Evolutionary conservation across 2,113 vertebrate species (phyloP), one percentile per base, ranked within the genome.

Genomic region (Prunella fulvescens): DNA sequence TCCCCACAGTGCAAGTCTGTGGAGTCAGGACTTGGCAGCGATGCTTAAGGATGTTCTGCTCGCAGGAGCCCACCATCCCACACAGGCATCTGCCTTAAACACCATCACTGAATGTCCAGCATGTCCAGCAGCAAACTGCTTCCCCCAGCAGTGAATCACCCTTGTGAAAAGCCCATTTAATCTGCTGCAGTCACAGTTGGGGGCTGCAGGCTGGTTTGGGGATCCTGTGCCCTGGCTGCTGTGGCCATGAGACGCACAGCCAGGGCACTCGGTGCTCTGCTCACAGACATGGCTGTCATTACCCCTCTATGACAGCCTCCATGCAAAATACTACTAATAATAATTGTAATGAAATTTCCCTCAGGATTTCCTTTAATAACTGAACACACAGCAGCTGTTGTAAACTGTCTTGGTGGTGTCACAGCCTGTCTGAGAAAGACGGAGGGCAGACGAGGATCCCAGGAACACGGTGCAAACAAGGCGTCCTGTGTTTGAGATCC

Each of bases 391-490:
- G 66, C 54, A 80, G 87, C 66, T 15, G 17, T 86, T 95, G 95
- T 96, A 70, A 95, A 61, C 70, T 90, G 87, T 94, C 85, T 82
- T 12, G 48, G 87, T 82, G 53, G 53, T 95, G 77, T 69, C 91
- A 91, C 33, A 95, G 94, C 85, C 96, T 80, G 76, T 71, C 35
- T 31, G 64, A 57, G 93, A 65, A 86, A 12, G 14, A 7, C 4
- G 14, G 25, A 65, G 84, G 85, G 86, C 15, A 14, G 65, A 51
- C 25, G 6, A 50, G 83, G 42, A 62, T 72, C 51, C 91, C 11
- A 0, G 65, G 31, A 67, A 39, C 81, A 5, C 10, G 25, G 53
- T 1, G 2, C 26, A 64, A 72, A 92, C 91, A 90, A 76, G 74
- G 45, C 2, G 0, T 50, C 56, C 61, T 37, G 39, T 73, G 83